Evolutionary conservation across 2,113 vertebrate genomes (phyloP), one percentile per base, ranked within the genome.

Genomic region (Hippocampus mohnikei): DNA sequence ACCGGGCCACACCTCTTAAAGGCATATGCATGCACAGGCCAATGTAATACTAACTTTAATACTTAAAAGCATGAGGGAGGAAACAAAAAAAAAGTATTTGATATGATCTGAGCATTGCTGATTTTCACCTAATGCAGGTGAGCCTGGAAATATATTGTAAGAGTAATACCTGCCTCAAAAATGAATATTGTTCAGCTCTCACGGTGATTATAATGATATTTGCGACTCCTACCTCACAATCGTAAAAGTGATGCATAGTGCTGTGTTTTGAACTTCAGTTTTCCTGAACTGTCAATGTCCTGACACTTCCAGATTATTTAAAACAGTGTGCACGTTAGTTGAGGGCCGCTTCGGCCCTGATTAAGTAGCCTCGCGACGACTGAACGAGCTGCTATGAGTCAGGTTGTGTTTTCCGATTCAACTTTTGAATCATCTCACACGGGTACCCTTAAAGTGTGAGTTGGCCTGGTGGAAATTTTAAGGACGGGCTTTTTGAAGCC

Each of bases 311-410:
- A 50, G 18, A 21, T 50, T 1, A 50, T 20, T 50, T 18, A 50
- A 50, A 7, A 50, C 48, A 20, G 48, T 20, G 18, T 50, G 6
- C 48, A 50, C 48, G 18, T 50, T 18, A 7, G 15, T 16, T 55
- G 40, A 67, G 77, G 78, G 75, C 79, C 81, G 42, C 58, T 33
- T 41, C 0, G 80, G 73, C 80, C 80, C 80, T 11, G 70, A 77
- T 78, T 67, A 66, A 80, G 72, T 76, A 76, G 70, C 48, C 66
- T 75, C 78, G 65, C 33, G 48, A 67, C 69, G 25, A 71, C 25
- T 66, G 59, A 65, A 44, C 42, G 69, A 23, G 46, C 69, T 15
- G 25, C 16, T 10, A 37, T 62, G 66, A 77, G 70, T 70, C 27
- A 46, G 12, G 52, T 33, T 66, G 74, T 44, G 48, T 37, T n/a